phyloP scores from a whole-genome alignment of 1,140 invertebrate genomes.

The Caenorhabditis briggsae region DNA sequence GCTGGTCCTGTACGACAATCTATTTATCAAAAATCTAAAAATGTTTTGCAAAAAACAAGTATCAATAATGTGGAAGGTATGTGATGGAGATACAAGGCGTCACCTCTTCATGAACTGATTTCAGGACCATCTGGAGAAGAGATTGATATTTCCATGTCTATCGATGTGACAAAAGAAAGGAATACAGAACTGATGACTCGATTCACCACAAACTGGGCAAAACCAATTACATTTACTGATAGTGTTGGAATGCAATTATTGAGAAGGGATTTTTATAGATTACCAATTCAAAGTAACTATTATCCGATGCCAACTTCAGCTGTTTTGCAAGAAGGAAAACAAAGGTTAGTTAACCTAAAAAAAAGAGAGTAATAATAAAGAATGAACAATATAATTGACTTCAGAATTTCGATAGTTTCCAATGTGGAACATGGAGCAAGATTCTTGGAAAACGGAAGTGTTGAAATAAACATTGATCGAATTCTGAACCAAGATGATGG shows the following conservation, averaged over 20 bases:
- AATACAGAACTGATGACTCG: constrained; percentile 59
- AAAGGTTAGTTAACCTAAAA: constrained; percentile 77
- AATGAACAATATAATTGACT: constrained; percentile 80
- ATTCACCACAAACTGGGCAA: constrained; percentile 18
- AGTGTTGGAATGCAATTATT: constrained; percentile 61
- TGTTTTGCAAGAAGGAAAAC: constrained; percentile 86
- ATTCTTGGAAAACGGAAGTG: constrained; percentile 28
- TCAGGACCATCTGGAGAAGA: constrained; percentile 58
- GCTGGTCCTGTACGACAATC: constrained; percentile 8
- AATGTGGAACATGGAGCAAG: constrained; percentile 67
- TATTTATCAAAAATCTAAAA: not conserved
- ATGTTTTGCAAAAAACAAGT: constrained; percentile 30
- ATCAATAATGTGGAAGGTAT: constrained; percentile 22
- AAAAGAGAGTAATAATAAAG: not conserved
- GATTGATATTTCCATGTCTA: constrained; percentile 45
- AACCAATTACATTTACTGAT: constrained; percentile 41
- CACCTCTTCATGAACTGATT: not conserved
- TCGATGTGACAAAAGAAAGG: constrained; percentile 53
- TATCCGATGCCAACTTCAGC: constrained; percentile 89
- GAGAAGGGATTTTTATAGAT: constrained; percentile 82
- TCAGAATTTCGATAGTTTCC: constrained; percentile 14
- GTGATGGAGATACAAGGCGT: too few species aligned
- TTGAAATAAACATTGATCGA: constrained; percentile 83
- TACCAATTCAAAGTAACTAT: constrained; percentile 92
- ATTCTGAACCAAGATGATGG: constrained; percentile 92